phyloP scores from a whole-genome alignment of 2,113 vertebrate genomes.

The Chunga burmeisteri region DNA sequence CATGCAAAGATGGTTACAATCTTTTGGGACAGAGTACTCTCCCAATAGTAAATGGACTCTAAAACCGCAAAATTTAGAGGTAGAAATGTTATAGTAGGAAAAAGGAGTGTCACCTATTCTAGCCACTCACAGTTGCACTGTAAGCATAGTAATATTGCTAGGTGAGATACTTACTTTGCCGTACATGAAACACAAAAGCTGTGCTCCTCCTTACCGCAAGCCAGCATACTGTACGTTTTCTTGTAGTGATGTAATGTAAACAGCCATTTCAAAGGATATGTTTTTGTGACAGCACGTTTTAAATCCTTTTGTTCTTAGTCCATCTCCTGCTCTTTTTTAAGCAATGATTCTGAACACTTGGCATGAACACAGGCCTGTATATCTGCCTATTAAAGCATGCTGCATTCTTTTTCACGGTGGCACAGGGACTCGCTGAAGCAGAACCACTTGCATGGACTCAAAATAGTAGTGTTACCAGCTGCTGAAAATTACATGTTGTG shows the following conservation, averaged over 20 bases:
- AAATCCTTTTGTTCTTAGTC: not conserved
- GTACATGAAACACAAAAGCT: not conserved
- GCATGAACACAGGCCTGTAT: not conserved
- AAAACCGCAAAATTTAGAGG: not conserved
- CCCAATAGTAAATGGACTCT: not conserved
- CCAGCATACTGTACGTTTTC: not conserved
- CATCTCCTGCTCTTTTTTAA: not conserved
- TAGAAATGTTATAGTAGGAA: not conserved
- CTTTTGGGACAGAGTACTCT: not conserved
- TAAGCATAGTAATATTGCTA: not conserved
- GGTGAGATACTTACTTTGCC: not conserved
- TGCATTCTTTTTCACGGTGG: too few species aligned
- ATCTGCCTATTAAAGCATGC: not conserved
- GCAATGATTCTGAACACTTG: not conserved
- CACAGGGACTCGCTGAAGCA: not conserved
- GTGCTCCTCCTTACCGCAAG: not conserved
- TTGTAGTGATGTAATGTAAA: not conserved
- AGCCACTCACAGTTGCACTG: not conserved
- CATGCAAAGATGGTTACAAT: not conserved
- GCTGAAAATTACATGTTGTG: not conserved
- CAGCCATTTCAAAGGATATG: not conserved
- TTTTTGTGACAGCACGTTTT: not conserved
- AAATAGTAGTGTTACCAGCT: fast-evolving
- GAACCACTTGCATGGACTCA: not conserved
- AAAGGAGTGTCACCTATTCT: not conserved